Base-by-base conservation (phyloP, 2,113 vertebrate species). In the Engraulis encrasicolus region DNA sequence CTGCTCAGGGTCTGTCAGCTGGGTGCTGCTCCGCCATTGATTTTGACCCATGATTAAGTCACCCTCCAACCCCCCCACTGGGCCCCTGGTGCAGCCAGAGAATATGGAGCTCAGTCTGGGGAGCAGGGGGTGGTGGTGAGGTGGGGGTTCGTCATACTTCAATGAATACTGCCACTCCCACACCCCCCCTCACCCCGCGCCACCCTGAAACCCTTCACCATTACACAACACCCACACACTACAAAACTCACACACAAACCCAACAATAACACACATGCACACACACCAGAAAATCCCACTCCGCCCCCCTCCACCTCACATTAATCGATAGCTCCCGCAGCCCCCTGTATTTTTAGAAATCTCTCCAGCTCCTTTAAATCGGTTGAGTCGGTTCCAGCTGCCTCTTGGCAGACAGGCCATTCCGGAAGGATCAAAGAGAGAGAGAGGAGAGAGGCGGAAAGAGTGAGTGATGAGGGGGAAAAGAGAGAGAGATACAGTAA, bases 301-400 rank as follows among this genome's bases (percentile, higher is more conserved):
- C 54, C 50, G n/a, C 50, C 18, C 54, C 19, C 54, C 90, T 84
- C 20, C 83, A 89, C 45, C 27, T 77, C 34, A 86, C 84, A 48
- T 90, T 86, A 86, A 92, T 92, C 92, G 89, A 88, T 89, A 88
- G 78, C 89, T 89, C 82, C 87, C 88, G 87, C 89, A 89, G 74
- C 84, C 81, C 83, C 6, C 40, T 85, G 85, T 83, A 81, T 89
- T 89, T 87, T 89, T 88, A 89, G 36, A 85, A 79, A 82, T 89
- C 85, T 84, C 86, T 89, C 86, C 52, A 89, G 87, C 78, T 84
- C 81, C 86, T 90, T 85, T 88, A 88, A 90, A 86, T 86, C 89
- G 82, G 90, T n/a, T 91, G 90, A 90, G 89, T 88, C 0, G 31
- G 78, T 54, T 87, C 89, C 89, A 89, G n/a, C n/a, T 86, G 86